A percentile compares a stretch with the other conserved stretches of the same genome.
Evolutionary conservation across 2,888 invertebrate genomes (phyloP).

Genomic region (Yponomeuta plumbellus): DNA sequence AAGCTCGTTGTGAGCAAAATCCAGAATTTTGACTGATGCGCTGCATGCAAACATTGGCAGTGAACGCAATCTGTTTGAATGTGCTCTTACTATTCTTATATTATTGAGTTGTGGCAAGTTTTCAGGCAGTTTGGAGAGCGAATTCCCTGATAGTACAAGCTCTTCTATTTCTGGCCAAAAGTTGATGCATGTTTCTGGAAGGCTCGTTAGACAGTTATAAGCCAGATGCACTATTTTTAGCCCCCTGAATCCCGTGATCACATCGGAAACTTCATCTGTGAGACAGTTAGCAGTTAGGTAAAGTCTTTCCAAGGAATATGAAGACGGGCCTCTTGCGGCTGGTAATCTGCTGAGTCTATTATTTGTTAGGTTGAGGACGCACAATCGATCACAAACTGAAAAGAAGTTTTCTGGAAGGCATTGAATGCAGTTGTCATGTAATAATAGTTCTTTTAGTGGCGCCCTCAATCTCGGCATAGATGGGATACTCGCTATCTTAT

Average conservation of each 20-base stretch:
- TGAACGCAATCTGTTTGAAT: slow-evolving; percentile 86
- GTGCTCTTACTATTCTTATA: slow-evolving; percentile 85
- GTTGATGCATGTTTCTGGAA: slow-evolving; percentile 84
- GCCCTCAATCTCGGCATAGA: slow-evolving; percentile 79
- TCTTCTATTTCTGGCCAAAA: slow-evolving; percentile 89
- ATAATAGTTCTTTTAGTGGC: slow-evolving; percentile 82
- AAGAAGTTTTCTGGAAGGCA: slow-evolving; percentile 86
- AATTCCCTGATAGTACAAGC: slow-evolving; percentile 88
- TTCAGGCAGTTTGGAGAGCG: slow-evolving; percentile 84
- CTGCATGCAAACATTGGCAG: slow-evolving; percentile 87
- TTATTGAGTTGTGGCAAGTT: slow-evolving; percentile 83
- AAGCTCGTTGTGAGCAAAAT: slow-evolving; percentile 90
- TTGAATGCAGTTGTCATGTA: slow-evolving; percentile 87
- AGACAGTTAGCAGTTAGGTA: slow-evolving; percentile 87
- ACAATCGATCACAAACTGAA: slow-evolving; percentile 78
- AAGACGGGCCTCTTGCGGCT: slow-evolving; percentile 77
- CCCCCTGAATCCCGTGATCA: slow-evolving; percentile 79
- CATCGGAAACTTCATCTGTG: slow-evolving; percentile 81
- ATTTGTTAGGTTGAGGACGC: slow-evolving; percentile 85
- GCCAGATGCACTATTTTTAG: slow-evolving; percentile 85
- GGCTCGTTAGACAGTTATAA: slow-evolving; percentile 84
- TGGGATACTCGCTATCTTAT: slow-evolving; percentile 84
- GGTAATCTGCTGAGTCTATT: slow-evolving; percentile 85
- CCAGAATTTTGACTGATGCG: slow-evolving; percentile 84
- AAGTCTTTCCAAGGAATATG: slow-evolving; percentile 79